phyloP scores from a whole-genome alignment of 1,140 invertebrate genomes.

The Physella acuta region DNA sequence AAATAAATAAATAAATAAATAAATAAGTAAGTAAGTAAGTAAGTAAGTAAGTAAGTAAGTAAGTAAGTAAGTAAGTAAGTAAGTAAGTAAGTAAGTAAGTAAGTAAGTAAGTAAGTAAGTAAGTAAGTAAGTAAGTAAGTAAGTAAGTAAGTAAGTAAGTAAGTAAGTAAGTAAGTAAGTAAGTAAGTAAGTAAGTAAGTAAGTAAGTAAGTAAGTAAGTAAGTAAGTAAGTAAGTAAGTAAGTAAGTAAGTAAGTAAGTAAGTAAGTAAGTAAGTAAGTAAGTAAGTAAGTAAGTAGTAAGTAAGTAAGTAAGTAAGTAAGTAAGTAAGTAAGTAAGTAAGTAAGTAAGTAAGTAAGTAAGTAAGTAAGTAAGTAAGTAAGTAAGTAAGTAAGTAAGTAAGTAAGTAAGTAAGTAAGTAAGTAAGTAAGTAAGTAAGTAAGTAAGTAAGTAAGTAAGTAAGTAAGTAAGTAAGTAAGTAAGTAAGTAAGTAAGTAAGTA shows the following conservation, averaged over 20 bases:
- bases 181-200: constrained; percentile 2
- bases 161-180: background rate
- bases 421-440: constrained; percentile 1
- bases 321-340: background rate
- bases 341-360: constrained; percentile 9
- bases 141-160: constrained; percentile 6
- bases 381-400: background rate
- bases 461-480: constrained; percentile 16
- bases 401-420: too few species aligned
- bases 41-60: constrained; percentile 18
- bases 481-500: constrained; percentile 16
- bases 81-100: constrained; percentile 21
- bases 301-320: too few species aligned
- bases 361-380: constrained; percentile 9
- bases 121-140: constrained; percentile 9
- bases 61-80: constrained; percentile 20
- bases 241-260: constrained; percentile 4
- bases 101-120: constrained; percentile 22
- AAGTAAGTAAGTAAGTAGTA: background rate
- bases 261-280: constrained; percentile 2
- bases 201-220: constrained; percentile 5
- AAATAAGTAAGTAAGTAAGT: too few species aligned
- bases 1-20: too few species aligned
- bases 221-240: constrained; percentile 10
- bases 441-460: constrained; percentile 16